phyloP scores from a whole-genome alignment of 1,140 invertebrate species.

The Pteromalus puparum region DNA sequence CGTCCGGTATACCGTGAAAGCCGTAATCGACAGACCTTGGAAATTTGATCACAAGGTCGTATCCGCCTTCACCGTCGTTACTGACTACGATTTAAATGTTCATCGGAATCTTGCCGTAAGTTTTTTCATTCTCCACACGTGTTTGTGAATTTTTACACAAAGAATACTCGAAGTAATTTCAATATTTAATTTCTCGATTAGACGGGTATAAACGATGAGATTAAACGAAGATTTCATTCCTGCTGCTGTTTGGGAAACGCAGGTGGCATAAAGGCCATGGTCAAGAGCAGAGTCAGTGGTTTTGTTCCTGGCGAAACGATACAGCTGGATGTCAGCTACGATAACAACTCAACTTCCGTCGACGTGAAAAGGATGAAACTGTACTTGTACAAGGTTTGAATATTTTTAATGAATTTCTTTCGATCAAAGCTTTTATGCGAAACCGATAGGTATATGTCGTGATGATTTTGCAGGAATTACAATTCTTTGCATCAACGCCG shows the following conservation, averaged over 20 bases:
- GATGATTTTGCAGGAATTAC: slow-evolving; percentile 17
- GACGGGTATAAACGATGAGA: slow-evolving; percentile 57
- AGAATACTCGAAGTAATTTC: neutral
- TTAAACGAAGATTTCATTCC: slow-evolving; percentile 79
- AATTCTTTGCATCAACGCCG: slow-evolving; percentile 28
- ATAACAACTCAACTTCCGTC: slow-evolving; percentile 78
- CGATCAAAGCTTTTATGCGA: neutral
- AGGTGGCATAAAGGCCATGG: slow-evolving; percentile 76
- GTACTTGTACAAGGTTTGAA: slow-evolving; percentile 77
- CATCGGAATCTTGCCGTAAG: slow-evolving; percentile 39
- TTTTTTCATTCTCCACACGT: neutral
- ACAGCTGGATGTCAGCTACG: slow-evolving; percentile 77
- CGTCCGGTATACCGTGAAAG: slow-evolving; percentile 77
- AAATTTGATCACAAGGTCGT: slow-evolving; percentile 75
- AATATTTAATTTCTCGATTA: slow-evolving; percentile 37
- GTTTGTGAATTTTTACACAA: neutral
- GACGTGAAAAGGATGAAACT: slow-evolving; percentile 77
- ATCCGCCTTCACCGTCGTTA: slow-evolving; percentile 74
- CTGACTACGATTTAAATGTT: slow-evolving; percentile 57
- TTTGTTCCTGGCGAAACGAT: slow-evolving; percentile 81
- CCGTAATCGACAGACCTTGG: slow-evolving; percentile 77
- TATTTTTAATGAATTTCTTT: neutral
- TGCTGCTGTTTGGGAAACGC: slow-evolving; percentile 74
- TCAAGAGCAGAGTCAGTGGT: slow-evolving; percentile 77
- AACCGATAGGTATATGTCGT: neutral